Evolutionary conservation across 2,797 vertebrate genomes (phyloP), one percentile per base, ranked within the genome.

Genomic region (Coregonus suidteri): DNA sequence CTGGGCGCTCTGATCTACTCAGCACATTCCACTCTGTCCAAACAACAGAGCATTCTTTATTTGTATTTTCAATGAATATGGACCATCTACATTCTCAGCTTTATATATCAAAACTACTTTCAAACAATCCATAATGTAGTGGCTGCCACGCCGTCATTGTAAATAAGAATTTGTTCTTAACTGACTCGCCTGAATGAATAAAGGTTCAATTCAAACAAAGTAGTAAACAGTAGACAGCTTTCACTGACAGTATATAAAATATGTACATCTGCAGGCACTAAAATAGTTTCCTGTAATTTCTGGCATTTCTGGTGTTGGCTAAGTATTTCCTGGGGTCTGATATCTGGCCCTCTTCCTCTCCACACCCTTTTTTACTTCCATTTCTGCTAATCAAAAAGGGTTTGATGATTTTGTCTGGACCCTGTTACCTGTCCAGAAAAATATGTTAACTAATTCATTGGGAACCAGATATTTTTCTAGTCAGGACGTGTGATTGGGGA

Each of bases 221-320:
- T 66, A 68, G 15, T 15, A 37, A 75, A 76, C 6, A 71, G 16
- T 18, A 9, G 20, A 47, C 41, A 13, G 41, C 41, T 47, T 47
- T 47, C 41, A 47, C 41, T 47, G 9, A 25, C 73, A 65, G 62
- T 59, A 70, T 69, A 74, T 18, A 77, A 73, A 47, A 83, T 83
- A 74, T 77, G 41, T 47, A 85, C 81, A 79, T 75, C 81, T 82
- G 77, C 64, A 76, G 52, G 77, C 78, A 74, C 77, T 76, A 73
- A 73, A 77, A 82, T 18, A 35, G 75, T 11, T 75, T 30, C 6
- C 9, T 56, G 73, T 34, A 70, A 18, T 35, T 73, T 51, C 37
- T 73, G 59, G 54, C 73, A 18, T 35, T 73, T 51, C 37, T 73
- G 59, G 54, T 4, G 20, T 56, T 47, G 74, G 35, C 64, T 69